Conservation (phyloP, 2,888 invertebrate species). For the Dorcus parallelipipedus region DNA sequence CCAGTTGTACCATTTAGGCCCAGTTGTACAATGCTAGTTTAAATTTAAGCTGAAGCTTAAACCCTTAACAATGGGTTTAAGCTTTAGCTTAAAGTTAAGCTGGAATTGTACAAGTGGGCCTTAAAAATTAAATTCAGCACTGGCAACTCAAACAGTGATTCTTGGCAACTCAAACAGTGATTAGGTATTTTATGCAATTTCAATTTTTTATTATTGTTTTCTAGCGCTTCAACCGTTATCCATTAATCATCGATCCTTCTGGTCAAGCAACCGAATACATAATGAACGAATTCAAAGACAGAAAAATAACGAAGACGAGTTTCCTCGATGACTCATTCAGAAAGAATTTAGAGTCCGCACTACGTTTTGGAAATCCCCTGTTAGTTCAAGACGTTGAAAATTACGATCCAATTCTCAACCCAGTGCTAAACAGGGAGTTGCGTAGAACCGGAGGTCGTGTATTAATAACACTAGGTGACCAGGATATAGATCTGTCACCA, state of each 20-base stretch:
- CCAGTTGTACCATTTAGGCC: too few species aligned
- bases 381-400: slow-evolving; percentile 99
- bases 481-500: slow-evolving; percentile 98
- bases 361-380: slow-evolving; percentile 97
- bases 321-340: slow-evolving; percentile 99
- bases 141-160: too few species aligned
- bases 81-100: too few species aligned
- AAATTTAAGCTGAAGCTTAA: too few species aligned
- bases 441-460: slow-evolving; percentile 96
- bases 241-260: slow-evolving; percentile 98
- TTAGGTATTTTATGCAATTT: not conserved
- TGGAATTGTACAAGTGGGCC: too few species aligned
- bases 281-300: slow-evolving; percentile 94
- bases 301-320: slow-evolving; percentile 96
- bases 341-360: slow-evolving; percentile 96
- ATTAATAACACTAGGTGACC: slow-evolving; percentile 96
- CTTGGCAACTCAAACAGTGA: too few species aligned
- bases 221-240: slow-evolving; percentile 95
- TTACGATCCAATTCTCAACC: slow-evolving; percentile 98
- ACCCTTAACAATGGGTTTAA: too few species aligned
- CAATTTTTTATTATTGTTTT: slow-evolving; percentile 42
- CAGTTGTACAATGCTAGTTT: too few species aligned
- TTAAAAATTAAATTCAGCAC: too few species aligned
- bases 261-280: slow-evolving; percentile 99
- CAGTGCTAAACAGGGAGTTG: slow-evolving; percentile 92